Conservation (phyloP, 1,140 invertebrate species). For the Aradophagus sp. region DNA sequence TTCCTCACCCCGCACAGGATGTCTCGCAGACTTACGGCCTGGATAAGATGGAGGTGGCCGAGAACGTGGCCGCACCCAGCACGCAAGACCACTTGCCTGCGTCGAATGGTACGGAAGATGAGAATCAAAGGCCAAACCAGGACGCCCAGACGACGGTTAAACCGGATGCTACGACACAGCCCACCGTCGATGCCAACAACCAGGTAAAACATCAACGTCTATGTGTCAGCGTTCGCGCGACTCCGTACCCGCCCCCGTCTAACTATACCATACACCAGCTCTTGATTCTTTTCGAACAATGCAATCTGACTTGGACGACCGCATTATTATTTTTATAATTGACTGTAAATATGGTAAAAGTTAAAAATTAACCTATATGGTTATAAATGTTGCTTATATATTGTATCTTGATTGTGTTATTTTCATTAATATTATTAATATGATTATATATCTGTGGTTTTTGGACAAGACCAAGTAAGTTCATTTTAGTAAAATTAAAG, state of each 20-base stretch:
- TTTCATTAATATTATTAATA: no score
- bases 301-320: no score
- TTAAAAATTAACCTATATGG: no score
- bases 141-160: slow-evolving; percentile 17
- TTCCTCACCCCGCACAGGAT: slow-evolving; percentile 57
- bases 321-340: no score
- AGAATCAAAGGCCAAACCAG: slow-evolving; percentile 22
- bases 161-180: slow-evolving; percentile 11
- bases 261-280: no score
- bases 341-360: no score
- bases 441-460: no score
- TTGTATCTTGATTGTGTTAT: no score
- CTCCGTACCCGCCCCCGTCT: neutral
- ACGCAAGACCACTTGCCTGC: slow-evolving; percentile 45
- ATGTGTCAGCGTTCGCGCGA: neutral
- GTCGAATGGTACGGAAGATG: slow-evolving; percentile 45
- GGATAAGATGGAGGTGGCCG: slow-evolving; percentile 64
- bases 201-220: slow-evolving; percentile 23
- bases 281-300: no score
- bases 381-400: no score
- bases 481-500: no score
- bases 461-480: no score
- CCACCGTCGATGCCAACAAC: slow-evolving; percentile 14
- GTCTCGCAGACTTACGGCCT: slow-evolving; percentile 72
- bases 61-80: slow-evolving; percentile 21